Conservation (phyloP, 2,797 vertebrate genomes). For the Propithecus deckenii region DNA sequence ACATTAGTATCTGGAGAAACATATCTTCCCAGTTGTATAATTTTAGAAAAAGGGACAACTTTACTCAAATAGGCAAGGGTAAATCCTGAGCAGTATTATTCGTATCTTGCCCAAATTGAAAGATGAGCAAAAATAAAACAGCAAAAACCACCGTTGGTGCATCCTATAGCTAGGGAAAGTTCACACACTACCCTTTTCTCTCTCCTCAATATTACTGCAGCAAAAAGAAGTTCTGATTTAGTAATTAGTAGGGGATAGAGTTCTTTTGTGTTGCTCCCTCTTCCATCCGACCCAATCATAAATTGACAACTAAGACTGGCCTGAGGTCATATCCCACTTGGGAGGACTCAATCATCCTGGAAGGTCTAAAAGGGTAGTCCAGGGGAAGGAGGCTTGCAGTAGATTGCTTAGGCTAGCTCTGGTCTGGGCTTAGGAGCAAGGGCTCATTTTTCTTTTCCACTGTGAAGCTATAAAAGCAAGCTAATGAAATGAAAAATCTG, state of each 20-base stretch:
- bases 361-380: not conserved
- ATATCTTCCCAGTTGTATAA: not conserved
- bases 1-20: not conserved
- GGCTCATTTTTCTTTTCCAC: not conserved
- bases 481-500: slow-evolving; percentile 36
- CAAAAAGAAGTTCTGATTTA: not conserved
- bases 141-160: not conserved
- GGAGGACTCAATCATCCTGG: not conserved
- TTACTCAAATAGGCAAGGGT: not conserved
- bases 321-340: not conserved
- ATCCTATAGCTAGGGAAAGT: not conserved
- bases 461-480: slow-evolving; percentile 40
- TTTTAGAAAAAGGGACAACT: slow-evolving; percentile 7
- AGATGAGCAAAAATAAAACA: not conserved
- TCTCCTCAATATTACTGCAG: not conserved
- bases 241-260: not conserved
- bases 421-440: not conserved
- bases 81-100: not conserved
- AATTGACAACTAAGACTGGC: not conserved
- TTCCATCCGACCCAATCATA: not conserved
- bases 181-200: not conserved
- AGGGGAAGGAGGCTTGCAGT: not conserved
- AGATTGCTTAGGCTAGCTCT: not conserved
- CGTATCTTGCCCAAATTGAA: slow-evolving; percentile 10
- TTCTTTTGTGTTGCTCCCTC: not conserved